These are phyloP conservation scores for Xanthostigma xanthostigma DNA, from an alignment of 2,888 invertebrate species.

Conservation along the genomic window DNA sequence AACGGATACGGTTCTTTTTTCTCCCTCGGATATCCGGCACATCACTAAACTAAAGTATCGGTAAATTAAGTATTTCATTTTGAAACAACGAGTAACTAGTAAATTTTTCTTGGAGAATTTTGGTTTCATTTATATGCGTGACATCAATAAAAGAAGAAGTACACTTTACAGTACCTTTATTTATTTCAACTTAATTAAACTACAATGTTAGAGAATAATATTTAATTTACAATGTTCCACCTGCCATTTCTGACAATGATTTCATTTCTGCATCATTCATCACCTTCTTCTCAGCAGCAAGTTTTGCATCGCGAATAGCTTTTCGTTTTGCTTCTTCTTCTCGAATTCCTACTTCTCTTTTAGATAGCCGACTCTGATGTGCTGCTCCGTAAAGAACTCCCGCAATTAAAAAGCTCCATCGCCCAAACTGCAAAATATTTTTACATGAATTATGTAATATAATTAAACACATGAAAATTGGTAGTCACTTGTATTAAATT, in stretches of 20 bases:
- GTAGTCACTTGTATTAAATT: conserved; percentile 7
- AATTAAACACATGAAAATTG: background rate
- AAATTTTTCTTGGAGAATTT: too few species aligned
- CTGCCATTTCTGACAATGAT: conserved; percentile 22
- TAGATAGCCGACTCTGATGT: conserved; percentile 52
- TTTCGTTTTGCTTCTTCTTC: conserved; percentile 55
- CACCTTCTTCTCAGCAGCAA: conserved; percentile 54
- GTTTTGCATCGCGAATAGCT: conserved; percentile 49
- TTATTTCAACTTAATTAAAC: background rate
- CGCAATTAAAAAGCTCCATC: conserved; percentile 61
- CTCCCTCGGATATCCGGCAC: too few species aligned
- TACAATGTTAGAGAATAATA: too few species aligned
- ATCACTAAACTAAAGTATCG: too few species aligned
- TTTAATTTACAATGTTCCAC: conserved; percentile 2
- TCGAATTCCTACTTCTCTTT: conserved; percentile 45
- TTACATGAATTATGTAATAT: background rate
- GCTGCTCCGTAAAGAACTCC: conserved; percentile 65
- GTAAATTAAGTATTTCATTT: too few species aligned
- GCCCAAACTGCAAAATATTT: conserved; percentile 45
- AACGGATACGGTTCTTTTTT: too few species aligned
- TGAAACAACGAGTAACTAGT: too few species aligned
- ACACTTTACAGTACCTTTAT: too few species aligned
- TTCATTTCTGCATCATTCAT: conserved; percentile 35
- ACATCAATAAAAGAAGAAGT: too few species aligned
- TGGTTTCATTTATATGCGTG: too few species aligned